Percentiles rank a stretch among this genome's conserved stretches.
These are phyloP conservation scores for Dicroscelio sp. DNA, from an alignment of 2,888 invertebrate genomes.

Conservation along the genomic window DNA sequence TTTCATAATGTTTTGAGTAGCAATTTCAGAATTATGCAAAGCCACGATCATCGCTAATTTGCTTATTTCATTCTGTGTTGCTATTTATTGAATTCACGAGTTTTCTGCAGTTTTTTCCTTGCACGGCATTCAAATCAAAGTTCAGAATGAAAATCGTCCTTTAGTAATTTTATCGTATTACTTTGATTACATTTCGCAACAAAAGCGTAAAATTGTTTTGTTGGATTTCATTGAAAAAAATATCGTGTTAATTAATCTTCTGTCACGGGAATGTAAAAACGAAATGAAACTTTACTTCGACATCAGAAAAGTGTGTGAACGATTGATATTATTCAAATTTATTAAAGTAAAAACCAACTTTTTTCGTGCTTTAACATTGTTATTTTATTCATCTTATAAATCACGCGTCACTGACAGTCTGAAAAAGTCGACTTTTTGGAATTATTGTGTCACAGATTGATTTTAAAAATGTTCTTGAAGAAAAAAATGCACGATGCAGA, in stretches of 20 bases:
- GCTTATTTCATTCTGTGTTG: not conserved
- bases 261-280: too few species aligned
- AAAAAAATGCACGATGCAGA: not conserved
- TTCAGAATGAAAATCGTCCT: too few species aligned
- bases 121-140: too few species aligned
- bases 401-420: constrained; percentile 19
- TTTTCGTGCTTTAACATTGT: not conserved
- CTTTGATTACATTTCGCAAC: too few species aligned
- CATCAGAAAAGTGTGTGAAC: too few species aligned
- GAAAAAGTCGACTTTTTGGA: not conserved
- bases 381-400: constrained; percentile 23
- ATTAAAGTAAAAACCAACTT: not conserved
- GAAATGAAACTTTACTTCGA: too few species aligned
- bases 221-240: too few species aligned
- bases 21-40: constrained; percentile 44
- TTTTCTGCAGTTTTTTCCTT: too few species aligned
- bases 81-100: not conserved
- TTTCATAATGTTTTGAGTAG: constrained; percentile 10
- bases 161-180: too few species aligned
- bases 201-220: too few species aligned
- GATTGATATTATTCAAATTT: not conserved
- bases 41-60: not conserved
- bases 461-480: not conserved
- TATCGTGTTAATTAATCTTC: too few species aligned
- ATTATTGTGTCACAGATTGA: not conserved